Base-by-base conservation (phyloP, 2,888 invertebrate species). In the Mimumesa dahlbomi region DNA sequence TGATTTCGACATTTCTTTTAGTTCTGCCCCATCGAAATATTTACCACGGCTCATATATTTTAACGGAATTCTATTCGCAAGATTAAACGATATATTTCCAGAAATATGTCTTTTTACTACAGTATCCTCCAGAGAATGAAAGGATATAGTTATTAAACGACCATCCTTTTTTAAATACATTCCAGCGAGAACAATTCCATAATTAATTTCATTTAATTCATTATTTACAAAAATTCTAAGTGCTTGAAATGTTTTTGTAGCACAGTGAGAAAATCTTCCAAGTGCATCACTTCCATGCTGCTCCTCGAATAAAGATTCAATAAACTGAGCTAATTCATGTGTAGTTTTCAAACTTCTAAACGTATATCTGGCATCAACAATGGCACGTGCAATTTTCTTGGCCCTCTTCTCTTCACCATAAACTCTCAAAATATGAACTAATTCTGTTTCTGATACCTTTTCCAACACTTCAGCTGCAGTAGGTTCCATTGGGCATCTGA, bases 221-320 rank as follows among this genome's bases (percentile, higher is more conserved):
- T 98, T 96, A 87, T 98, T 98, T 0, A 98, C 96, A 90, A 98
- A 98, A 83, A 98, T 98, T 67, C 98, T 92, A 69, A 98, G 89
- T 0, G 98, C 98, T 91, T 97, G 94, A 90, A 98, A 98, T 0
- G 96, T 94, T 91, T 97, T 97, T 0, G 97, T 98, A 0, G 98
- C 98, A 66, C 93, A 92, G 83, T 98, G 97, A 1, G 94, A 90
- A 1, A 92, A 93, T 68, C 96, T 91, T 61, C 94, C 93, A 6
- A 97, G 84, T 88, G 94, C 94, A 86, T 98, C 97, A 48, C 93
- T 90, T 22, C 66, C n/a, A n/a, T n/a, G n/a, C n/a, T n/a, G n/a
- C 6, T 89, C 91, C 0, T 91, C 90, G 67, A 92, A 91, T 43
- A 94, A 93, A 0, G 93, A 91, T 62, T 93, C 92, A 0, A 97